Percentiles rank a stretch among this genome's conserved stretches.
These are phyloP conservation scores for Brachyrhaphis roseni DNA, from an alignment of 2,797 vertebrate species.

Conservation along the genomic window DNA sequence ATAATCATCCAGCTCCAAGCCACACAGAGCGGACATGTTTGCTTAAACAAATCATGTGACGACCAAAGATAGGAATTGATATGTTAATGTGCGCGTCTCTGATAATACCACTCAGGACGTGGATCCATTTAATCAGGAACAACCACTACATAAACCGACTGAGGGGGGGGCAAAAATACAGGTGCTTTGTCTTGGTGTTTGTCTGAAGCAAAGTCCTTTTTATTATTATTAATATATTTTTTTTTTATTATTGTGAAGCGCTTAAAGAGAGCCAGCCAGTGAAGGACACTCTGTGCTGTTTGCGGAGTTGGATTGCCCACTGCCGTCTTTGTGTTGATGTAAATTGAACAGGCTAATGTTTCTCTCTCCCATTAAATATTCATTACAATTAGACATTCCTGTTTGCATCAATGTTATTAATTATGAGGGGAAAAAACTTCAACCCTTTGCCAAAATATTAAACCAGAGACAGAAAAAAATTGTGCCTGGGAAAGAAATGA, in stretches of 20 bases:
- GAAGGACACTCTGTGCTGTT: slow-evolving; percentile 84
- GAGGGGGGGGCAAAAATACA: slow-evolving; percentile 53
- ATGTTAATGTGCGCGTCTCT: slow-evolving; percentile 64
- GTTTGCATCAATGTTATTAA: slow-evolving; percentile 85
- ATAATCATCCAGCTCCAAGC: slow-evolving; percentile 51
- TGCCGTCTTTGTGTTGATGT: slow-evolving; percentile 83
- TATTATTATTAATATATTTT: slow-evolving; percentile 12
- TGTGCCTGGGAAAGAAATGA: slow-evolving; percentile 9
- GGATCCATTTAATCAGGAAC: slow-evolving; percentile 62
- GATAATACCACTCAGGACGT: slow-evolving; percentile 56
- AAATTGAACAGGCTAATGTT: slow-evolving; percentile 85
- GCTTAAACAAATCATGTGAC: slow-evolving; percentile 62
- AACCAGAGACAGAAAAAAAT: slow-evolving; percentile 11
- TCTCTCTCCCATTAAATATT: slow-evolving; percentile 83
- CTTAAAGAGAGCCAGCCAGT: slow-evolving; percentile 67
- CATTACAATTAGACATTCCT: slow-evolving; percentile 84
- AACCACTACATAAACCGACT: slow-evolving; percentile 47
- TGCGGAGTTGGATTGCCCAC: slow-evolving; percentile 75
- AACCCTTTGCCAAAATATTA: slow-evolving; percentile 52
- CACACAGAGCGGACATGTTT: slow-evolving; percentile 63
- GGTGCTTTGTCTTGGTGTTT: slow-evolving; percentile 68
- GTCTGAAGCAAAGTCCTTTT: slow-evolving; percentile 58
- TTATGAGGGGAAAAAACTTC: slow-evolving; percentile 67
- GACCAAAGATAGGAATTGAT: slow-evolving; percentile 59
- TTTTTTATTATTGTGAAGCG: slow-evolving; percentile 64